These are phyloP conservation scores for Physella acuta DNA, from an alignment of 1,140 invertebrate species.

Conservation along the genomic window DNA sequence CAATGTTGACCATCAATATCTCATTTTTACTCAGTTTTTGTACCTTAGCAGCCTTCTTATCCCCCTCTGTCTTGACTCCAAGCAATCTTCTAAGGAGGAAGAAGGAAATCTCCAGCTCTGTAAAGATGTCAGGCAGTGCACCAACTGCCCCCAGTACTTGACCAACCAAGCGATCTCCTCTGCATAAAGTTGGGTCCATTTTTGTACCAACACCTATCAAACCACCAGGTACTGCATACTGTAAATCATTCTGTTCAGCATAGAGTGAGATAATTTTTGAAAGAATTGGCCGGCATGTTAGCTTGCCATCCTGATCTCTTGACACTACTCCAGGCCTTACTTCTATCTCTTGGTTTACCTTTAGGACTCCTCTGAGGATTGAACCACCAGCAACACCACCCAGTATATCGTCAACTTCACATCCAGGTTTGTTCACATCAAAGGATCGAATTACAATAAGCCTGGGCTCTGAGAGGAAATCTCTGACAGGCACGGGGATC, in stretches of 20 bases:
- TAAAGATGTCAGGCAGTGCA: constrained; percentile 94
- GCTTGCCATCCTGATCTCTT: constrained; percentile 91
- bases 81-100: constrained; percentile 92
- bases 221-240: constrained; percentile 98
- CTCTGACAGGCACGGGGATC: constrained; percentile 91
- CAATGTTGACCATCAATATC: constrained; percentile 96
- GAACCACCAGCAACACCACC: constrained; percentile 98
- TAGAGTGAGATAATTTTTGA: constrained; percentile 97
- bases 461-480: constrained; percentile 93
- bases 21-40: constrained; percentile 84
- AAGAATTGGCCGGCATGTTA: constrained; percentile 94
- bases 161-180: constrained; percentile 96
- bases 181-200: constrained; percentile 96
- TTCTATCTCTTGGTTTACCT: constrained; percentile 88
- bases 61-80: constrained; percentile 96
- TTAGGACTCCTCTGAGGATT: constrained; percentile 91
- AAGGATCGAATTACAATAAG: constrained; percentile 98
- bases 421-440: constrained; percentile 99
- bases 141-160: constrained; percentile 98
- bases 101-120: constrained; percentile 97
- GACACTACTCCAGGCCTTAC: constrained; percentile 91
- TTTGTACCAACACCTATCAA: constrained; percentile 98
- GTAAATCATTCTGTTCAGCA: constrained; percentile 97
- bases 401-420: constrained; percentile 96
- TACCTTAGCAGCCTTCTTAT: constrained; percentile 96